Percentiles rank a stretch among this genome's conserved stretches.
These are phyloP conservation scores for Brachyopa scutellaris DNA, from an alignment of 2,888 invertebrate genomes.

Conservation along the genomic window DNA sequence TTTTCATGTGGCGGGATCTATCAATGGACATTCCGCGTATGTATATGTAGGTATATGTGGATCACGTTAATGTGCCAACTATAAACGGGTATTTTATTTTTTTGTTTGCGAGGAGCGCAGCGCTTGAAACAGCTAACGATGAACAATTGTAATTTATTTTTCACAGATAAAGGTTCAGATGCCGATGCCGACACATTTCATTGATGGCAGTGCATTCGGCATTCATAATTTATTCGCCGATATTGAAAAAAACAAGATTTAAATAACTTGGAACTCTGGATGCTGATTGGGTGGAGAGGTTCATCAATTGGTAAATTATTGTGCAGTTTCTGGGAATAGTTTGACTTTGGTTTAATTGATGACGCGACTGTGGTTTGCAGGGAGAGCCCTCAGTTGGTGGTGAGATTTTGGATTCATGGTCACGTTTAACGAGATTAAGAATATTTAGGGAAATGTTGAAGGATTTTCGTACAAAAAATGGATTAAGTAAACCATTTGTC, in stretches of 20 bases:
- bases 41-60: constrained; percentile 23
- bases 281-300: constrained; percentile 8
- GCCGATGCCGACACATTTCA: constrained; percentile 53
- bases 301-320: constrained; percentile 31
- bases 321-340: constrained; percentile 29
- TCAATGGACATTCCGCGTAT: constrained; percentile 51
- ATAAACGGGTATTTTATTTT: constrained; percentile 45
- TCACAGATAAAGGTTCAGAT: constrained; percentile 12
- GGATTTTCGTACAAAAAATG: no score
- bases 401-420: no score
- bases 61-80: constrained; percentile 67
- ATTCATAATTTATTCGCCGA: constrained; percentile 53
- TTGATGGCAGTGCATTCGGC: constrained; percentile 44
- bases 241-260: no score
- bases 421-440: no score
- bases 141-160: constrained; percentile 50
- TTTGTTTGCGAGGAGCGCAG: neutral
- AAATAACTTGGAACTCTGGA: no score
- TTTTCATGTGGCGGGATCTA: constrained; percentile 58
- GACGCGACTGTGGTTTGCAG: no score
- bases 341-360: no score
- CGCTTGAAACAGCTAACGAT: constrained; percentile 34
- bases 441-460: no score
- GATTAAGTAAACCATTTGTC: no score
- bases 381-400: no score